phyloP scores from a whole-genome alignment of 2,888 invertebrate species.

The Pammene fasciana region DNA sequence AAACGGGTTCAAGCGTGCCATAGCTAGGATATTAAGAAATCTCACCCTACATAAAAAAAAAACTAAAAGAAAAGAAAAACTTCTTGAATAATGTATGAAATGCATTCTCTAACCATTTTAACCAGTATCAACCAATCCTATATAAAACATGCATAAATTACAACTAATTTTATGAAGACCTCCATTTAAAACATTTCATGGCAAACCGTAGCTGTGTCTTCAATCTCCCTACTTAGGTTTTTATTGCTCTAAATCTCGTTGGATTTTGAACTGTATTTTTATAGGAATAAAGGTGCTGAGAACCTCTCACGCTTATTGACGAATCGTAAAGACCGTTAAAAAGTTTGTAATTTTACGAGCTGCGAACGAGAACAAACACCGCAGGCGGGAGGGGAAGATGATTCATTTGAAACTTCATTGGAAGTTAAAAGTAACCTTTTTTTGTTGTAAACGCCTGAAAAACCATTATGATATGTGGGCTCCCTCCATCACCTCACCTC shows the following conservation, averaged over 20 bases:
- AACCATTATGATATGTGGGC: too few relatives aligned
- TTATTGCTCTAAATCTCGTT: slow-evolving; percentile 6
- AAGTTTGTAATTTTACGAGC: slow-evolving; percentile 42
- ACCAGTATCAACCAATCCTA: background rate
- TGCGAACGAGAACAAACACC: slow-evolving; percentile 30
- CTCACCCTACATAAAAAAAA: too few relatives aligned
- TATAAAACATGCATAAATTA: background rate
- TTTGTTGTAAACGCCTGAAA: too few relatives aligned
- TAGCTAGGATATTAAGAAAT: too few relatives aligned
- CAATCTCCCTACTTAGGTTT: slow-evolving; percentile 30
- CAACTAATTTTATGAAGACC: background rate
- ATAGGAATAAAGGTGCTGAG: slow-evolving; percentile 6
- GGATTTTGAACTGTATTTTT: slow-evolving; percentile 6
- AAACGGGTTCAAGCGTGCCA: too few relatives aligned
- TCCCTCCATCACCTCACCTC: too few relatives aligned
- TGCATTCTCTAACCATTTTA: background rate
- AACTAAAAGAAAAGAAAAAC: too few relatives aligned
- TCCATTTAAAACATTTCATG: slow-evolving; percentile 23
- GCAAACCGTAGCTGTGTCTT: slow-evolving; percentile 14
- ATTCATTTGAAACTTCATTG: background rate
- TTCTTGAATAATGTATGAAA: too few relatives aligned
- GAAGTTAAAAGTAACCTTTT: background rate
- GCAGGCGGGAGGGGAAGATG: slow-evolving; percentile 13
- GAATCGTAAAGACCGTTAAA: slow-evolving; percentile 36
- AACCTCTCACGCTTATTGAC: slow-evolving; percentile 30